Percentiles rank a stretch among this genome's conserved stretches.
phyloP scores from a whole-genome alignment of 2,113 vertebrate species.

The Tyto alba region DNA sequence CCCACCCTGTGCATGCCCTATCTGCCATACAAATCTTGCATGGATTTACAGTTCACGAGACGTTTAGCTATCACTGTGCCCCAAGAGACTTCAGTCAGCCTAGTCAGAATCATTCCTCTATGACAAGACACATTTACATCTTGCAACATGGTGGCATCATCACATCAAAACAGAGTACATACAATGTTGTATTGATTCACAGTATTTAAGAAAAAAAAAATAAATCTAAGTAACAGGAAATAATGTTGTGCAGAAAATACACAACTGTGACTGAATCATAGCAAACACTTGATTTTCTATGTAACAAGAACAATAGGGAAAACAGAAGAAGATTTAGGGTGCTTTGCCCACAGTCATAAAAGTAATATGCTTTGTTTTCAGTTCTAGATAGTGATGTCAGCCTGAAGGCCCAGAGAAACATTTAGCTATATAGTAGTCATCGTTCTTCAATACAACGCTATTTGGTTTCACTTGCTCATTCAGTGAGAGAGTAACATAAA shows the following conservation, averaged over 20 bases:
- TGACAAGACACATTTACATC: background rate
- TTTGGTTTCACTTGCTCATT: background rate
- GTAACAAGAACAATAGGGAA: rapidly evolving
- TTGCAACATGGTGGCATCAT: background rate
- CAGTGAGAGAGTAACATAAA: background rate
- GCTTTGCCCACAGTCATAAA: background rate
- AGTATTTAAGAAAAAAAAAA: background rate
- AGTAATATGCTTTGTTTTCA: background rate
- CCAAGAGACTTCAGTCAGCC: background rate
- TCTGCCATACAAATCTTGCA: background rate
- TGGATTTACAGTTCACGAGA: background rate
- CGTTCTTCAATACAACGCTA: background rate
- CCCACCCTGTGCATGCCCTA: background rate
- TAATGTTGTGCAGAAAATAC: background rate
- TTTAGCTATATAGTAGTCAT: background rate
- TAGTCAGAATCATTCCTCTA: too few relatives aligned
- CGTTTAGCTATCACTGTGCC: background rate
- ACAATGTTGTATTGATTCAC: background rate
- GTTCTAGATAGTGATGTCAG: background rate
- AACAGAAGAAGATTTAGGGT: background rate
- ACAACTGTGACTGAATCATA: background rate
- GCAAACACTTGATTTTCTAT: background rate
- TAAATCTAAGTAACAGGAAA: background rate
- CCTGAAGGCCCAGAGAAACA: background rate
- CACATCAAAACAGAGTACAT: background rate